A percentile compares a stretch with the other conserved stretches of the same genome.
phyloP scores from a whole-genome alignment of 2,113 vertebrate genomes.

The Cottus gobio region DNA sequence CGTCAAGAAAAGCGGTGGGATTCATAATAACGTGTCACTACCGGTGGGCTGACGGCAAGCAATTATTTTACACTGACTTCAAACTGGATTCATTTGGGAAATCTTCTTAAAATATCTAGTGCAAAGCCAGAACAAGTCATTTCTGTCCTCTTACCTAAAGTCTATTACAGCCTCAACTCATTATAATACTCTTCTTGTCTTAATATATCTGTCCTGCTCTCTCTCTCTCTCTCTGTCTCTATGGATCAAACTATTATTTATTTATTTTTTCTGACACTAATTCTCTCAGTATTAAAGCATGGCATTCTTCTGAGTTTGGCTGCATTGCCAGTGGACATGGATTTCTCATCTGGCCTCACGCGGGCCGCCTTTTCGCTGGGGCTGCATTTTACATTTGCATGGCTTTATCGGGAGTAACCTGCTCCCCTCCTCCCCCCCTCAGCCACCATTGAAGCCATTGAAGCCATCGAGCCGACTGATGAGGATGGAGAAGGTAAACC shows the following conservation, averaged over 20 bases:
- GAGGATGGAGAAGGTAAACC: constrained; percentile 86
- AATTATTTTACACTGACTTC: not conserved
- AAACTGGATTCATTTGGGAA: not conserved
- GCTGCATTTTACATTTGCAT: constrained; percentile 81
- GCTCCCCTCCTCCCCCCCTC: constrained; percentile 81
- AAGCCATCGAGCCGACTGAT: constrained; percentile 85
- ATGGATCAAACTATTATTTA: constrained; percentile 23
- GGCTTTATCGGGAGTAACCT: constrained; percentile 84
- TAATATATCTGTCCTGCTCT: constrained; percentile 48
- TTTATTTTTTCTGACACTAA: constrained; percentile 41
- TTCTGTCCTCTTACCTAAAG: not conserved
- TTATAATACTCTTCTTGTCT: constrained; percentile 30
- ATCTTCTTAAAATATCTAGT: not conserved
- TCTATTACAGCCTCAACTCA: constrained; percentile 2
- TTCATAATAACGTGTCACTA: not conserved
- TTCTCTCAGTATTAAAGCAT: constrained; percentile 58
- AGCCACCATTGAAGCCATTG: constrained; percentile 89
- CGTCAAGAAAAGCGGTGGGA: too few species aligned
- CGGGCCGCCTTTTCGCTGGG: constrained; percentile 63
- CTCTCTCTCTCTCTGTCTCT: constrained; percentile 59
- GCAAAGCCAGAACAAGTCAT: not conserved
- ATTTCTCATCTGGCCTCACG: constrained; percentile 57
- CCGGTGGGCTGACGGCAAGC: not conserved
- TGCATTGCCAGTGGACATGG: constrained; percentile 69
- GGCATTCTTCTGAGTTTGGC: constrained; percentile 61